A percentile compares a stretch with the other conserved stretches of the same genome.
Conservation (phyloP, 2,888 invertebrate species). For the Iselma pallidipennis region DNA sequence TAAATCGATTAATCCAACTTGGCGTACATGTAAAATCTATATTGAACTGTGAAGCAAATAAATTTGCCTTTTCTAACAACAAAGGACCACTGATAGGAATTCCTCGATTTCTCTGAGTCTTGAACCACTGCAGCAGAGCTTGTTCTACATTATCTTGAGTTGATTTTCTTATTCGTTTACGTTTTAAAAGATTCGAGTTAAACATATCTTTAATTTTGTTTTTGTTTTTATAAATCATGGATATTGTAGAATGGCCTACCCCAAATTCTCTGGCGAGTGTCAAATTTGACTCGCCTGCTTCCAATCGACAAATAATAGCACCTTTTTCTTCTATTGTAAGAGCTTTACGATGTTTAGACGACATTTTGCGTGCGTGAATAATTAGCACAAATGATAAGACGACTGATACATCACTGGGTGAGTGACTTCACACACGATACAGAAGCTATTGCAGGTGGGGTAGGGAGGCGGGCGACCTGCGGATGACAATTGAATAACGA, state of each 20-base stretch:
- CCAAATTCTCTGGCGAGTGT: conserved; percentile 24
- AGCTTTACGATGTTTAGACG: conserved; percentile 14
- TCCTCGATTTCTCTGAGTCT: conserved; percentile 16
- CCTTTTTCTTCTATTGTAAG: conserved; percentile 24
- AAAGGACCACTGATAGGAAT: conserved; percentile 28
- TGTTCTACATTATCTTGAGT: conserved; percentile 22
- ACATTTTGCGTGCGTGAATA: conserved; percentile 7
- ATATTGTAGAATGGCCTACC: conserved; percentile 24
- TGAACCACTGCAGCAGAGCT: conserved; percentile 28
- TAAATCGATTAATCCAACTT: conserved; percentile 31
- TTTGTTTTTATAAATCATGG: conserved; percentile 25
- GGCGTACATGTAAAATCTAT: conserved; percentile 29
- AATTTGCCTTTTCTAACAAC: conserved; percentile 32
- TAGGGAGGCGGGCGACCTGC: conserved; percentile 3
- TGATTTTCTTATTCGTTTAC: conserved; percentile 22
- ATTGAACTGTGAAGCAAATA: conserved; percentile 21
- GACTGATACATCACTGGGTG: too few species aligned
- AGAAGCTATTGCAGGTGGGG: too few species aligned
- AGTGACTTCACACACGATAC: too few species aligned
- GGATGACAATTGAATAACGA: conserved; percentile 9
- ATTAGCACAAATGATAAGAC: conserved; percentile 5
- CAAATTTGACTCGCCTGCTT: conserved; percentile 20
- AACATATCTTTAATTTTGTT: conserved; percentile 17
- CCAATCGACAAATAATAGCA: conserved; percentile 20
- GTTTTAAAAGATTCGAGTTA: conserved; percentile 24